Evolutionary conservation across 2,113 vertebrate genomes (phyloP).

Genomic region (Gallinago jamesoni): DNA sequence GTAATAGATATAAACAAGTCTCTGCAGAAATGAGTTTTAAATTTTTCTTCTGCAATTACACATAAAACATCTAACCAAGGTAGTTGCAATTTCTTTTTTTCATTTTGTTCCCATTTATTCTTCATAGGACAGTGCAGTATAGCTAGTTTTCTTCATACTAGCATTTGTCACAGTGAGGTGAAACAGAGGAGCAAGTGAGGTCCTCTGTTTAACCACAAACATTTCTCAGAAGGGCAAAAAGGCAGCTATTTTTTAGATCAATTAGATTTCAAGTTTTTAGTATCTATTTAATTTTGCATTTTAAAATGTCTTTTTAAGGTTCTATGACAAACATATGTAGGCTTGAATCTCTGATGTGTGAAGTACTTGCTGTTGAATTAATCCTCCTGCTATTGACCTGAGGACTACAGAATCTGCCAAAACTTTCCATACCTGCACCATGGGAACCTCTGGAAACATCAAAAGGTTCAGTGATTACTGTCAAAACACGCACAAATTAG

Average conservation of each 20-base stretch:
- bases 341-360: not conserved
- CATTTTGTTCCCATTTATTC: not conserved
- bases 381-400: not conserved
- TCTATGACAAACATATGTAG: not conserved
- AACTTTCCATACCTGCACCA: not conserved
- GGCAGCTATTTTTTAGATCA: not conserved
- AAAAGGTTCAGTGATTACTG: not conserved
- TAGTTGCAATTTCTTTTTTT: not conserved
- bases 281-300: not conserved
- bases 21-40: not conserved
- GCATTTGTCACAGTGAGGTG: not conserved
- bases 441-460: not conserved
- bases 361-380: not conserved
- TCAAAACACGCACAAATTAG: not conserved
- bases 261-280: not conserved
- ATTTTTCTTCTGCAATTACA: not conserved
- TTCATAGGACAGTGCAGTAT: not conserved
- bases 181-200: not conserved
- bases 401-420: not conserved
- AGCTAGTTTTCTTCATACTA: not conserved
- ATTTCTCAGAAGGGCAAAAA: not conserved
- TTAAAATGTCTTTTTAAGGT: not conserved
- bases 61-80: not conserved
- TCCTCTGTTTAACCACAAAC: not conserved
- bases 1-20: not conserved